phyloP scores from a whole-genome alignment of 2,113 vertebrate genomes.

The Nyctibius bracteatus region DNA sequence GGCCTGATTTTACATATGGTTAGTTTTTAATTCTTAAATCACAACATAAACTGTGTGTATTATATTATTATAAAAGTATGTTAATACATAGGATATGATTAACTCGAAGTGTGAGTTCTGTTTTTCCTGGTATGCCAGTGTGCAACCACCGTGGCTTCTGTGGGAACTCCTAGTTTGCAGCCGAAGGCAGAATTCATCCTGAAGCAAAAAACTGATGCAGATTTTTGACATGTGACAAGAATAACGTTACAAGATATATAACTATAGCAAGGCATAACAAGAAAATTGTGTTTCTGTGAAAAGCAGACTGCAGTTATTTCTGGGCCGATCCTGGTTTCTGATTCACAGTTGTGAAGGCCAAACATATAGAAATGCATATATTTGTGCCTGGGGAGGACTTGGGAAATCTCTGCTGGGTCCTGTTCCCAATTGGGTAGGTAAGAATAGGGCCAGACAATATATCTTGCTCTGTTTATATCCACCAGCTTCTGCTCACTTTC shows the following conservation, averaged over 20 bases:
- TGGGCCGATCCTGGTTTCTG: constrained; percentile 10
- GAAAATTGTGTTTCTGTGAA: constrained; percentile 42
- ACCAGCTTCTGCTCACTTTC: background rate
- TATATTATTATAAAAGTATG: constrained; percentile 7
- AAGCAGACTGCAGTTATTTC: constrained; percentile 45
- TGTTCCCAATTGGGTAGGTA: background rate
- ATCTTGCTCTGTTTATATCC: background rate
- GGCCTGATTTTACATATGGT: constrained; percentile 64
- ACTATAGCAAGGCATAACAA: constrained; percentile 19
- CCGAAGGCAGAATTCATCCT: constrained; percentile 34
- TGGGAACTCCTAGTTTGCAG: background rate
- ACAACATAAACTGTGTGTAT: constrained; percentile 59
- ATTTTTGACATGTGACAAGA: constrained; percentile 26
- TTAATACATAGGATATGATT: constrained; percentile 19
- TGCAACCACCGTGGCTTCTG: background rate
- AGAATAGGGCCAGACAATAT: background rate
- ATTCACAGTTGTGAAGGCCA: constrained; percentile 10
- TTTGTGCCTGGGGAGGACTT: background rate
- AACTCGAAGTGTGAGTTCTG: background rate
- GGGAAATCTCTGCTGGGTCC: background rate
- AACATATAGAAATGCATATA: background rate
- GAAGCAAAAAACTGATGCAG: background rate
- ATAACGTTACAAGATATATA: constrained; percentile 11
- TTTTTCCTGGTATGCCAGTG: background rate
- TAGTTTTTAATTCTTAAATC: constrained; percentile 77